phyloP scores from a whole-genome alignment of 2,797 vertebrate species.

The Pyrocephalus nanus region DNA sequence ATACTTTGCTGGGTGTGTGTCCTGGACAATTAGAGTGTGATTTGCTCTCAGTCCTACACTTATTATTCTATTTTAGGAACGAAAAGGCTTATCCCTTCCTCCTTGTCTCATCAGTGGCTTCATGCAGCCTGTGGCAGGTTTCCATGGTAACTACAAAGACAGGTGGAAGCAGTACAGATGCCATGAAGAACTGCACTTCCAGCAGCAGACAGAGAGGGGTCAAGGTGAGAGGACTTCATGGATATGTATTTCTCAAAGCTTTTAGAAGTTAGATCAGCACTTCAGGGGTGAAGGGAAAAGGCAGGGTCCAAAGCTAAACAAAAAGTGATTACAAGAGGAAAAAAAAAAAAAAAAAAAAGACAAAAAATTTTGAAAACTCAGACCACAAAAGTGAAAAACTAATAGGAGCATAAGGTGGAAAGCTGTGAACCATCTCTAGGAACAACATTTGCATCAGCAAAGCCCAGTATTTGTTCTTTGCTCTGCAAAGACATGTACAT shows the following conservation, averaged over 20 bases:
- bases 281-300: background rate
- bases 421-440: background rate
- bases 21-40: background rate
- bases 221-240: background rate
- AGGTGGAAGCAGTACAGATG: background rate
- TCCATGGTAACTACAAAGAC: slow-evolving; percentile 29
- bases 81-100: background rate
- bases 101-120: background rate
- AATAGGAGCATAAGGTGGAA: background rate
- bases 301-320: background rate
- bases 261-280: background rate
- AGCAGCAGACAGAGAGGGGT: background rate
- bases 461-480: background rate
- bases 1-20: background rate
- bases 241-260: background rate
- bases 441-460: background rate
- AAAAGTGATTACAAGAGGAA: background rate
- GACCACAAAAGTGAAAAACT: background rate
- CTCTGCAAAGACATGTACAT: background rate
- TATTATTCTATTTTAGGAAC: slow-evolving; percentile 11
- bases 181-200: background rate
- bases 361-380: background rate
- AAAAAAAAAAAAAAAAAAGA: background rate
- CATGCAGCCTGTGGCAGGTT: background rate
- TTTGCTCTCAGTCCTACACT: background rate